A percentile compares a stretch with the other conserved stretches of the same genome.
Evolutionary conservation across 2,113 vertebrate genomes (phyloP).

Genomic region (Callospermophilus lateralis): DNA sequence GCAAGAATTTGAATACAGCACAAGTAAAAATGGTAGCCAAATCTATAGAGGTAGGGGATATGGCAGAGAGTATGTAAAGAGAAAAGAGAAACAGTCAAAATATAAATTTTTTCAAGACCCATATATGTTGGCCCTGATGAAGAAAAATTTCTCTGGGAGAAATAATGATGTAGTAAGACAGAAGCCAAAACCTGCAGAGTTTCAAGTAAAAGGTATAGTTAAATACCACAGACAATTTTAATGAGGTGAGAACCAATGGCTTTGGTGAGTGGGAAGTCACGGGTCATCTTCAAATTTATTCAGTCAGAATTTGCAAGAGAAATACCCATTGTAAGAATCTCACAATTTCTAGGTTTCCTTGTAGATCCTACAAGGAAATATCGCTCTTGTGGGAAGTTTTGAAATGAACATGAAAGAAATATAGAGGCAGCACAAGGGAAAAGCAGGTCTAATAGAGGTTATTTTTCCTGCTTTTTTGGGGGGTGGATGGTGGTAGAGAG

Average conservation of each 20-base stretch:
- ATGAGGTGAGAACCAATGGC: not conserved
- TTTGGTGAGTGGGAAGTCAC: conserved; percentile 5
- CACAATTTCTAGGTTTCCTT: not conserved
- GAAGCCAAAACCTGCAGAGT: not conserved
- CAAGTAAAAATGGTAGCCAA: not conserved
- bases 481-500: not conserved
- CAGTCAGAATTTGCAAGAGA: not conserved
- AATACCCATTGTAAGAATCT: not conserved
- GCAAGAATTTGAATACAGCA: not conserved
- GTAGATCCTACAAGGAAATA: not conserved
- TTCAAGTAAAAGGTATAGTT: not conserved
- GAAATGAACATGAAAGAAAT: not conserved
- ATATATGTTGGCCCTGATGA: not conserved
- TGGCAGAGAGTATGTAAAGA: not conserved
- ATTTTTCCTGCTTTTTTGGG: not conserved
- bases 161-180: not conserved
- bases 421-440: not conserved
- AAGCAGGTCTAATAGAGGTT: not conserved
- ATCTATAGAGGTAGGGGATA: not conserved
- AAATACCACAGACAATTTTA: not conserved
- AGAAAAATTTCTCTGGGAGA: not conserved
- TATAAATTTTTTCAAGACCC: not conserved
- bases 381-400: not conserved
- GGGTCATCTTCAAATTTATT: not conserved
- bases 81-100: not conserved